Evolutionary conservation across 2,888 invertebrate genomes (phyloP), one percentile per base, ranked within the genome.

Genomic region (Abrostola tripartita): DNA sequence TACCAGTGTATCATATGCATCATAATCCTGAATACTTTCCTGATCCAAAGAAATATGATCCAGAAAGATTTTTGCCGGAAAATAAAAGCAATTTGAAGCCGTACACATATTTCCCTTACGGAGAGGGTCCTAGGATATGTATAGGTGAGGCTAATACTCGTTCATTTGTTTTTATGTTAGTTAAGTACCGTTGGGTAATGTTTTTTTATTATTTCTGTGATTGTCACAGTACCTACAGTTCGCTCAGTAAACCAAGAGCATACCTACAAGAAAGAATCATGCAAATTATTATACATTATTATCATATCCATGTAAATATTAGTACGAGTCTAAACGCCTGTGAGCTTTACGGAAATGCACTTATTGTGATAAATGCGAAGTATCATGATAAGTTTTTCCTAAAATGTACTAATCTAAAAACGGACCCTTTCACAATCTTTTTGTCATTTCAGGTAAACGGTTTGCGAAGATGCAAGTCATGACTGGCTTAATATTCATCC

Each of bases 391-490:
- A 4, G 24, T 24, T 24, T 24, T 24, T 24, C 1, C 24, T 24
- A 24, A 24, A 24, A 24, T 24, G 24, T 24, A 24, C n/a, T n/a
- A n/a, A n/a, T n/a, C n/a, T n/a, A n/a, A n/a, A n/a, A n/a, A n/a
- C n/a, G n/a, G n/a, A n/a, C n/a, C n/a, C n/a, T n/a, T n/a, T n/a
- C n/a, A 24, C 24, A 14, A 14, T 14, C 37, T 14, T n/a, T 52
- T 61, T 12, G 12, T 37, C 37, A 14, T 50, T 59, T 5, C 53
- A 74, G 70, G 73, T 5, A 74, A 79, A 76, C 72, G 85, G 5
- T 85, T 87, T 37, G 82, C 82, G 0, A 83, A 80, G 59, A 88
- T 88, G 87, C 86, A 87, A 63, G 78, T 86, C 53, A 37, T 86
- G 36, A 71, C 86, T 0, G 85, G 85, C 0, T 65, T 88, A 14